Conservation (phyloP, 2,888 invertebrate species). For the Dioctria linearis region DNA sequence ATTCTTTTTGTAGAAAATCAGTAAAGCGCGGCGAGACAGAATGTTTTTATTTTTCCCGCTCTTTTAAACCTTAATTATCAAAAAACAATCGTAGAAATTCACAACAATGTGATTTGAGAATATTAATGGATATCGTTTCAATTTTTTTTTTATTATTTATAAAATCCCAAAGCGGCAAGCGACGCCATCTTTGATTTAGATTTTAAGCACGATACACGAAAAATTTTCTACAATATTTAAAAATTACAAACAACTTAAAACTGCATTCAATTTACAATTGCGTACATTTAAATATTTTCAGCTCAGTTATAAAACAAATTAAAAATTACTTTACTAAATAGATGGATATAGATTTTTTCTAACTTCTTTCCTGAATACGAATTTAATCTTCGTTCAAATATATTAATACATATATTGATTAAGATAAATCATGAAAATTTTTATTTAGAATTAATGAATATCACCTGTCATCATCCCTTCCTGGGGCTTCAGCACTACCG, state of each 20-base stretch:
- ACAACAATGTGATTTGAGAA: conserved; percentile 13
- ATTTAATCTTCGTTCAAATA: not conserved
- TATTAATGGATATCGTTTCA: not conserved
- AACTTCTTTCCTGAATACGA: conserved; percentile 24
- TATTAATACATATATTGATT: not conserved
- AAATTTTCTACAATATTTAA: conserved; percentile 5
- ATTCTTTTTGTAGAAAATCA: conserved; percentile 1
- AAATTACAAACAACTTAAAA: conserved; percentile 23
- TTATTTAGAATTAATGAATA: conserved; percentile 54
- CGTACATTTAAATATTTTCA: conserved; percentile 22
- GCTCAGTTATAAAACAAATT: conserved; percentile 22
- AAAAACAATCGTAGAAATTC: conserved; percentile 11
- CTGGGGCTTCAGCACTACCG: conserved; percentile 82
- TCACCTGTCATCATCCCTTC: conserved; percentile 88
- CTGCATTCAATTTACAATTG: conserved; percentile 40
- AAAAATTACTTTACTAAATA: conserved; percentile 26
- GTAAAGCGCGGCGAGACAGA: conserved; percentile 18
- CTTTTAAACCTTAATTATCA: conserved; percentile 8
- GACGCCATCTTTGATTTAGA: conserved; percentile 36
- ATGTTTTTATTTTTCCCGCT: conserved; percentile 15
- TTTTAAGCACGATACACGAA: conserved; percentile 34
- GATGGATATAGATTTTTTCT: conserved; percentile 44
- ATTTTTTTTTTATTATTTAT: conserved; percentile 15
- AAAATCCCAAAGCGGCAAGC: conserved; percentile 27
- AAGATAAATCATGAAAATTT: not conserved